Conservation (phyloP, 2,888 invertebrate genomes). For the Lochmaea capreae region DNA sequence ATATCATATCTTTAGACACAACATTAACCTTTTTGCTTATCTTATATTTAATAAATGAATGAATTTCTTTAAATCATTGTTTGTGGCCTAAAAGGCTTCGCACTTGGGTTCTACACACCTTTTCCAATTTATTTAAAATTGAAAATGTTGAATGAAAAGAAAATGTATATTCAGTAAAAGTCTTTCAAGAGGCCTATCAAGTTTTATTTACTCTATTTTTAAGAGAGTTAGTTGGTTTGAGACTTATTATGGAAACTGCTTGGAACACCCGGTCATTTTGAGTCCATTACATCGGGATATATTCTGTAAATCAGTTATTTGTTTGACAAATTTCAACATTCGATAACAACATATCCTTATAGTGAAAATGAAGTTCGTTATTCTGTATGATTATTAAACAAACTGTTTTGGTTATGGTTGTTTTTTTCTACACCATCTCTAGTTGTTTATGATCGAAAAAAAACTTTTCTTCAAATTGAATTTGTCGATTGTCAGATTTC, state of each 20-base stretch:
- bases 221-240: too few relatives aligned
- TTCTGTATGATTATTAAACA: not conserved
- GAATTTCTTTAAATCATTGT: too few relatives aligned
- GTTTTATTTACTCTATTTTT: too few relatives aligned
- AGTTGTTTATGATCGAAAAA: constrained; percentile 1
- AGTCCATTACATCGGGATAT: not conserved
- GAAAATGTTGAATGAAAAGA: too few relatives aligned
- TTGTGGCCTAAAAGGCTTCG: too few relatives aligned
- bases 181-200: too few relatives aligned
- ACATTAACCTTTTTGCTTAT: too few relatives aligned
- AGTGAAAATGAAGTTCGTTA: not conserved
- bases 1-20: too few relatives aligned
- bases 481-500: not conserved
- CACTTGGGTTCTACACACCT: too few relatives aligned
- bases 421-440: not conserved
- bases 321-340: not conserved
- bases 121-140: too few relatives aligned
- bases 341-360: not conserved
- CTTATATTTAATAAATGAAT: too few relatives aligned
- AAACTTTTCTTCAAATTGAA: not conserved
- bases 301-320: not conserved
- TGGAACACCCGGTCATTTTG: not conserved
- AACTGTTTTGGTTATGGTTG: not conserved
- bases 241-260: not conserved
- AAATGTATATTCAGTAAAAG: too few relatives aligned